Conservation (phyloP, 2,797 vertebrate genomes). For the Lepidocolaptes lacrymiger region DNA sequence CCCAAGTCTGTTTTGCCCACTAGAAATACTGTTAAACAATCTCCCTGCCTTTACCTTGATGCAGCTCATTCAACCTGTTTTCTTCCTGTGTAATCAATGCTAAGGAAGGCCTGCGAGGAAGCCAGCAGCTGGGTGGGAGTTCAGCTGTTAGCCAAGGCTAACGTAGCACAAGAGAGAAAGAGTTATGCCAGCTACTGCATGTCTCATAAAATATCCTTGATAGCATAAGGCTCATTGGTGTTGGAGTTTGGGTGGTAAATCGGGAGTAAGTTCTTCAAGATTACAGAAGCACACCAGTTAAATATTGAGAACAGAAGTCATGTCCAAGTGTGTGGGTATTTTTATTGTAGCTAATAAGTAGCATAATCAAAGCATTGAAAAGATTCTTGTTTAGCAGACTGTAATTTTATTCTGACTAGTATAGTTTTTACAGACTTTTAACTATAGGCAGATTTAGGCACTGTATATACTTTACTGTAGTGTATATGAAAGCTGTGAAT, state of each 20-base stretch:
- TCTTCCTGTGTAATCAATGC: fast-evolving
- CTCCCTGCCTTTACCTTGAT: not conserved
- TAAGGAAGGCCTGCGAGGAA: not conserved
- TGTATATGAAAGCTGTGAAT: not conserved
- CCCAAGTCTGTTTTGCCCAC: not conserved
- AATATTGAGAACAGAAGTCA: not conserved
- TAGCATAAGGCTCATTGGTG: not conserved
- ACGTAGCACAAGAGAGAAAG: not conserved
- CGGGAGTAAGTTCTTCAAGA: not conserved
- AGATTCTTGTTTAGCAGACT: not conserved
- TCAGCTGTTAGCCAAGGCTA: not conserved
- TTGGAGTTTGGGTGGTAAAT: not conserved
- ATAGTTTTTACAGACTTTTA: not conserved
- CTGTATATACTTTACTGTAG: not conserved
- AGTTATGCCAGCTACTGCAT: not conserved
- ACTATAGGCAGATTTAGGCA: not conserved
- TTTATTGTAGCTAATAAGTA: not conserved
- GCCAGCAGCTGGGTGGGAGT: fast-evolving
- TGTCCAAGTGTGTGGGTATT: not conserved
- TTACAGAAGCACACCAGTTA: not conserved
- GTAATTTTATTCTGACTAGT: not conserved
- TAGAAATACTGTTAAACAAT: not conserved
- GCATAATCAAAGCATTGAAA: not conserved
- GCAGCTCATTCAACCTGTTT: not conserved
- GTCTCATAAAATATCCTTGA: not conserved